phyloP scores from a whole-genome alignment of 2,888 invertebrate species.

The Rosalia funebris region DNA sequence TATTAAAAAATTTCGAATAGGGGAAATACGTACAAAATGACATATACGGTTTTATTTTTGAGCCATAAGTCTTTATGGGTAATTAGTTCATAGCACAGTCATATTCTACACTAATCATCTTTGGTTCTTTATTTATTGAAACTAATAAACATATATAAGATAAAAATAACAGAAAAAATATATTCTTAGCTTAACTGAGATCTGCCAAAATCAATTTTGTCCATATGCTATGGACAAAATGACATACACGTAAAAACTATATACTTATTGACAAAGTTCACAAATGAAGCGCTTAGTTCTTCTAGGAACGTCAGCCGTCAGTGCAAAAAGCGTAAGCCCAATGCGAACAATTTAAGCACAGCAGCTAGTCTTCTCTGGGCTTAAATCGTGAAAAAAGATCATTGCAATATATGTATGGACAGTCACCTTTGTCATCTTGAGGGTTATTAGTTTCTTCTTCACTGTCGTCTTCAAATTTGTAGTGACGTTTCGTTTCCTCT shows the following conservation, averaged over 20 bases:
- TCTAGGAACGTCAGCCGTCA: not conserved
- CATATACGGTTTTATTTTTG: not conserved
- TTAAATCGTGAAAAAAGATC: conserved; percentile 8
- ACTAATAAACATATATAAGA: not conserved
- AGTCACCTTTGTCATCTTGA: conserved; percentile 1
- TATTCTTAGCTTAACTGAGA: too few species aligned
- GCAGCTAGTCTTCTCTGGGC: not conserved
- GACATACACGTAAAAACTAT: not conserved
- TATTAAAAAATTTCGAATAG: too few species aligned
- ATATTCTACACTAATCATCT: not conserved
- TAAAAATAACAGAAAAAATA: conserved; percentile 5
- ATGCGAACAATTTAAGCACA: not conserved
- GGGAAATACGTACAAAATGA: conserved; percentile 11
- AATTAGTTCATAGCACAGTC: not conserved
- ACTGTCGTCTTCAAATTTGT: not conserved
- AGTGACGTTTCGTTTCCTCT: not conserved
- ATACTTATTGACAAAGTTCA: not conserved
- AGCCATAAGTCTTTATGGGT: not conserved
- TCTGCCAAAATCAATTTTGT: not conserved
- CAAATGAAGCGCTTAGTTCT: conserved; percentile 7
- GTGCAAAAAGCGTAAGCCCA: not conserved
- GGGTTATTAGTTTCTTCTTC: not conserved
- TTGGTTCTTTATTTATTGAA: conserved; percentile 2
- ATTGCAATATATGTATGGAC: conserved; percentile 7
- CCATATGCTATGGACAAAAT: conserved; percentile 12